A percentile compares a stretch with the other conserved stretches of the same genome.
Conservation (phyloP, 2,797 vertebrate genomes). For the Paratrypauchen microcephalus region DNA sequence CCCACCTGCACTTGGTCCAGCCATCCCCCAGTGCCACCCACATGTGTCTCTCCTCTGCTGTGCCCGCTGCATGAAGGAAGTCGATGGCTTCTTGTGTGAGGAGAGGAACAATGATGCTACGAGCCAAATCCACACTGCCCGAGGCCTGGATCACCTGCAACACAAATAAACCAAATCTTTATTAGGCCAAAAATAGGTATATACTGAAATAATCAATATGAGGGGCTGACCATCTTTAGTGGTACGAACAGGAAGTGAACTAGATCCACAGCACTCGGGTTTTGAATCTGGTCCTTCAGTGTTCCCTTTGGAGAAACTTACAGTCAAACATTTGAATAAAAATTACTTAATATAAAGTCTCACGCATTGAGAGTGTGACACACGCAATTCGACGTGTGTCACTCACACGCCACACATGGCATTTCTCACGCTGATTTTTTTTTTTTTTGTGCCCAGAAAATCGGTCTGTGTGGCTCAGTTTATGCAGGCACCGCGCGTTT, state of each 20-base stretch:
- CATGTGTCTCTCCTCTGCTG: conserved; percentile 85
- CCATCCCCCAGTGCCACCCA: conserved; percentile 89
- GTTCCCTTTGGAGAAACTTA: conserved; percentile 78
- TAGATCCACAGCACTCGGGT: conserved; percentile 90
- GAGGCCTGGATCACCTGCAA: conserved; percentile 89
- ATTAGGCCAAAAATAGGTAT: not conserved
- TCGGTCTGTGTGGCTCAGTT: too few relatives aligned
- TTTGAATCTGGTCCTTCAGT: conserved; percentile 91
- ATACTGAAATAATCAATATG: not conserved
- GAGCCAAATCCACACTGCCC: conserved; percentile 86
- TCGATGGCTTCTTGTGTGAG: conserved; percentile 87
- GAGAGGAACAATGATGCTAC: conserved; percentile 87
- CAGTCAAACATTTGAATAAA: not conserved
- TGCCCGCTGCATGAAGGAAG: conserved; percentile 83
- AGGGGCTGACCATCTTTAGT: conserved; percentile 85
- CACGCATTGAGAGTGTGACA: too few relatives aligned
- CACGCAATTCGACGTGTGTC: too few relatives aligned
- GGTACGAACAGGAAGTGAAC: conserved; percentile 96
- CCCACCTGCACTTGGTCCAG: conserved; percentile 92
- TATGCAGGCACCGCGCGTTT: too few relatives aligned
- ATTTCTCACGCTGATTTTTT: too few relatives aligned
- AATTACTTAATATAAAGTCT: not conserved
- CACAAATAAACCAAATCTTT: not conserved
- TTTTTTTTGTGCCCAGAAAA: too few relatives aligned
- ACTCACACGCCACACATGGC: too few relatives aligned